Evolutionary conservation across 2,797 vertebrate genomes (phyloP).

Genomic region (Sebastiscus tertius): DNA sequence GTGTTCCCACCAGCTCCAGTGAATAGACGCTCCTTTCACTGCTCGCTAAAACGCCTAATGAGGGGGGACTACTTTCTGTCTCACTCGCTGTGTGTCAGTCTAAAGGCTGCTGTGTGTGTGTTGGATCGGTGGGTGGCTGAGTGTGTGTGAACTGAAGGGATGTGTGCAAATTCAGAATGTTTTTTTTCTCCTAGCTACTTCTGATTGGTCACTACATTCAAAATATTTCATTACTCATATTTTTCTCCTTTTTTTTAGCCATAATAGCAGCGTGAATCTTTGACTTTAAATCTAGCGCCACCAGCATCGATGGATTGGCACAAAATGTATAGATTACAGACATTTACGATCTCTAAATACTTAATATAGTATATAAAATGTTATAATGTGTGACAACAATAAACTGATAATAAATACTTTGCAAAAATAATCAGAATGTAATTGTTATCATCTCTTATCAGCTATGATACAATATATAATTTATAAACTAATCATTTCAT

Average conservation of each 20-base stretch:
- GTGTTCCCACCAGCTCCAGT: constrained; percentile 60
- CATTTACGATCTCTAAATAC: neutral
- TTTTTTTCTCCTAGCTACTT: neutral
- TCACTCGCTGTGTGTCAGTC: constrained; percentile 6
- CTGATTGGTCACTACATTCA: neutral
- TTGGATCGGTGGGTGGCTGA: neutral
- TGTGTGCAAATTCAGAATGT: neutral
- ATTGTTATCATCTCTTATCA: too few relatives aligned
- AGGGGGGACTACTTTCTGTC: constrained; percentile 61
- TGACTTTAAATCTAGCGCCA: too few relatives aligned
- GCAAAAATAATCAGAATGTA: too few relatives aligned
- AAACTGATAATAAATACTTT: too few relatives aligned
- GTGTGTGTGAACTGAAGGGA: neutral
- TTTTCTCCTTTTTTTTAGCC: neutral
- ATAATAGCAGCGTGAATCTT: neutral
- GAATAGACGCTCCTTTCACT: constrained; percentile 62
- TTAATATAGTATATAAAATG: too few relatives aligned
- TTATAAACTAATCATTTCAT: too few relatives aligned
- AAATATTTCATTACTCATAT: neutral
- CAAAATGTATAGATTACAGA: neutral
- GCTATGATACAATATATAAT: too few relatives aligned
- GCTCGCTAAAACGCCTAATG: constrained; percentile 63
- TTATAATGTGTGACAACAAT: too few relatives aligned
- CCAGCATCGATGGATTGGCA: too few relatives aligned
- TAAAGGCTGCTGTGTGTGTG: constrained; percentile 4